Percentiles rank a stretch among this genome's conserved stretches.
phyloP scores from a whole-genome alignment of 2,797 vertebrate genomes.

The Ptychobarbus kaznakovi region DNA sequence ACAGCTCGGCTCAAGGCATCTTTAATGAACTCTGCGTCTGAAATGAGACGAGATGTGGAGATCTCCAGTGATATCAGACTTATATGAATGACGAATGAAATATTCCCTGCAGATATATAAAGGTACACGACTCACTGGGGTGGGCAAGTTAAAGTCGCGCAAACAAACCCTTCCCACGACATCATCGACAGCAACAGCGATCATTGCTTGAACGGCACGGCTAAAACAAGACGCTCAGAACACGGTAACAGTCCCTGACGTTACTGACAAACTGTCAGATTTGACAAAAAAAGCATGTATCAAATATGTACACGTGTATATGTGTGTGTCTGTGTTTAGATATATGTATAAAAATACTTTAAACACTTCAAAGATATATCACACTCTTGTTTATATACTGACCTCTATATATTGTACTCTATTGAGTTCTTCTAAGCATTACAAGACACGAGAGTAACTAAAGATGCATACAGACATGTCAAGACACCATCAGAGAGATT shows the following conservation, averaged over 20 bases:
- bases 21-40: not conserved
- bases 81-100: conserved; percentile 48
- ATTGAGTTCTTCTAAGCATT: conserved; percentile 69
- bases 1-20: not conserved
- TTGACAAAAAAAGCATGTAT: conserved; percentile 58
- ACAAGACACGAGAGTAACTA: conserved; percentile 74
- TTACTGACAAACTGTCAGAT: conserved; percentile 77
- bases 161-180: conserved; percentile 67
- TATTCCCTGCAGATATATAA: conserved; percentile 48
- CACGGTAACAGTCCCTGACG: conserved; percentile 81
- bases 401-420: conserved; percentile 59
- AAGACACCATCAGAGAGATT: conserved; percentile 65
- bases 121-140: conserved; percentile 61
- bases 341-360: conserved; percentile 81
- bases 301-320: conserved; percentile 49
- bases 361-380: conserved; percentile 75
- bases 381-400: conserved; percentile 64
- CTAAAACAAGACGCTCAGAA: conserved; percentile 72
- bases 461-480: conserved; percentile 65
- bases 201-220: conserved; percentile 66
- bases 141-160: conserved; percentile 64
- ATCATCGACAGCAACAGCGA: conserved; percentile 75
- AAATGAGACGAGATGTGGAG: not conserved
- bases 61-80: conserved; percentile 4
- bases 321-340: conserved; percentile 61